Evolutionary conservation across 2,888 invertebrate species (phyloP).

Genomic region (Quadriops clusia): DNA sequence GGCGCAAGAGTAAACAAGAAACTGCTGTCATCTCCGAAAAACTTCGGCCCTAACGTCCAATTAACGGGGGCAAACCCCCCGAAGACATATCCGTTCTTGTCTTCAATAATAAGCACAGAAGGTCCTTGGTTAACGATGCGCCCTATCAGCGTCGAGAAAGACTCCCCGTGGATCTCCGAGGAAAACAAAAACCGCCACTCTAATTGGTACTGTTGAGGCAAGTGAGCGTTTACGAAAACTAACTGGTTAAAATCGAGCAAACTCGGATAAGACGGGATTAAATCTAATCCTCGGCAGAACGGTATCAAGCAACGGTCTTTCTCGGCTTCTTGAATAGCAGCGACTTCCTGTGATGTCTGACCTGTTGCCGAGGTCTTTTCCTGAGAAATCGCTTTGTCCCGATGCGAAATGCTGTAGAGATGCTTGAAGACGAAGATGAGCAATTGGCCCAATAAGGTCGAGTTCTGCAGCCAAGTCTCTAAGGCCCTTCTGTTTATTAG

Average conservation of each 20-base stretch:
- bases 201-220: slow-evolving; percentile 61
- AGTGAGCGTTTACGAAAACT: slow-evolving; percentile 65
- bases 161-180: slow-evolving; percentile 79
- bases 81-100: slow-evolving; percentile 70
- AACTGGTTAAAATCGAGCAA: slow-evolving; percentile 65
- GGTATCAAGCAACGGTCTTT: slow-evolving; percentile 41
- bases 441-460: slow-evolving; percentile 38
- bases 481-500: slow-evolving; percentile 33
- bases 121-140: slow-evolving; percentile 70
- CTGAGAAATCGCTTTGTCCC: slow-evolving; percentile 31
- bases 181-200: slow-evolving; percentile 85
- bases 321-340: slow-evolving; percentile 28
- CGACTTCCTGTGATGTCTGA: slow-evolving; percentile 19
- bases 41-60: slow-evolving; percentile 68
- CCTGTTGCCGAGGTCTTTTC: slow-evolving; percentile 25
- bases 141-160: slow-evolving; percentile 72
- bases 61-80: slow-evolving; percentile 77
- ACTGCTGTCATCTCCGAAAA: slow-evolving; percentile 60
- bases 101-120: slow-evolving; percentile 73
- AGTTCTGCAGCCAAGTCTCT: slow-evolving; percentile 39
- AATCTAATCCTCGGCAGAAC: slow-evolving; percentile 50
- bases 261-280: slow-evolving; percentile 66
- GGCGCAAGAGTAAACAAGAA: slow-evolving; percentile 80
- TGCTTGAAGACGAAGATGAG: slow-evolving; percentile 43
- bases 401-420: slow-evolving; percentile 41